Percentiles rank a stretch among this genome's conserved stretches.
Conservation (phyloP, 1,140 invertebrate genomes). For the Scaptodrosophila lebanonensis region DNA sequence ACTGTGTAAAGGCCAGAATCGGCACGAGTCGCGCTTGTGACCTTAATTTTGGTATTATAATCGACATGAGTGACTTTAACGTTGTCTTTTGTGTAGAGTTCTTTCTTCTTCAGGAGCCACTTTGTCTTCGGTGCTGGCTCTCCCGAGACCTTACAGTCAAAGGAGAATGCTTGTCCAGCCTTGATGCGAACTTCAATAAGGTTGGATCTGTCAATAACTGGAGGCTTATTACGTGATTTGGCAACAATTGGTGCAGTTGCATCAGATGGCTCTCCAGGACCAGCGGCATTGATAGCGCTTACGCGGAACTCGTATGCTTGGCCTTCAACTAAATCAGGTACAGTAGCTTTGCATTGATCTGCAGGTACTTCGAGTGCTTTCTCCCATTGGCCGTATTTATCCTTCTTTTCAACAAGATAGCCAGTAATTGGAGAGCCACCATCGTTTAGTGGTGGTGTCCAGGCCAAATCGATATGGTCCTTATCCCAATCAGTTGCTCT, state of each 20-base stretch:
- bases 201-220: slow-evolving; percentile 91
- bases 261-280: slow-evolving; percentile 95
- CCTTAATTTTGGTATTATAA: slow-evolving; percentile 93
- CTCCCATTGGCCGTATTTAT: slow-evolving; percentile 96
- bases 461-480: slow-evolving; percentile 93
- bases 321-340: slow-evolving; percentile 93
- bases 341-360: slow-evolving; percentile 87
- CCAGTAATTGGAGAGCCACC: slow-evolving; percentile 92
- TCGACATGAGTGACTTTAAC: slow-evolving; percentile 85
- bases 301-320: slow-evolving; percentile 95
- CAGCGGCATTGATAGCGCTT: slow-evolving; percentile 93
- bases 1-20: slow-evolving; percentile 96
- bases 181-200: slow-evolving; percentile 93
- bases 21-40: slow-evolving; percentile 88
- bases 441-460: slow-evolving; percentile 88
- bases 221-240: slow-evolving; percentile 95
- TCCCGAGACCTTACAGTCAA: slow-evolving; percentile 87
- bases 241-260: slow-evolving; percentile 95
- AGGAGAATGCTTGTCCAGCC: slow-evolving; percentile 86
- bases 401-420: slow-evolving; percentile 94
- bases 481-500: slow-evolving; percentile 97
- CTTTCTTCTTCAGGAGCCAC: slow-evolving; percentile 88
- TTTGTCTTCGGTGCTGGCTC: slow-evolving; percentile 95
- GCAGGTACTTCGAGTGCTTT: slow-evolving; percentile 83
- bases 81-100: slow-evolving; percentile 84